Base-by-base conservation (phyloP, 1,140 invertebrate genomes). In the Protaetia brevitarsis region DNA sequence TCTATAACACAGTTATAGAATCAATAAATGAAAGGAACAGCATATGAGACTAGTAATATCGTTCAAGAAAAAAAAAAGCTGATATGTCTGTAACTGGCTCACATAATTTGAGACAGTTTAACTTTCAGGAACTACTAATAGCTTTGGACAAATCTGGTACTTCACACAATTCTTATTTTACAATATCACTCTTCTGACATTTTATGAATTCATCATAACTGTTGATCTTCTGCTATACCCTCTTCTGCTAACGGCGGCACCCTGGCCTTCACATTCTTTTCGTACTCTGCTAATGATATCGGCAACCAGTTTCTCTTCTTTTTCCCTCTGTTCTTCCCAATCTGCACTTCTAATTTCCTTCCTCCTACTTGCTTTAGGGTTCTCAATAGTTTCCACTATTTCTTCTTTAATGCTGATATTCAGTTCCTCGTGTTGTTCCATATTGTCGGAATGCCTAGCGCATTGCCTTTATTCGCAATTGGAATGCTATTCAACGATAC, bases 251-350 rank as follows among this genome's bases (percentile, higher is more conserved):
- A 88, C 84, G 13, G 83, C 82, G 51, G 85, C 83, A 2, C 88
- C 88, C 71, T 89, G 86, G 41, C 86, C 88, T 74, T 90, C 88
- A 72, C 88, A 90, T 74, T 90, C 88, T 56, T 84, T 81, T 68
- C 86, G 83, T n/a, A 90, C 88, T 66, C 87, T 82, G 69, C 88
- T 86, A 66, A 91, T 91, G 66, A 90, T 90, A 68, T 89, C 88
- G 0, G 87, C 85, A 3, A 90, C 88, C 27, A 90, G 76, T 72
- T 89, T 88, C 72, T 89, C 88, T 73, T 91, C 88, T 64, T 86
- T 85, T 63, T 87, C 83, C 64, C 88, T 78, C 65, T 88, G 86
- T 70, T 87, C 83, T 68, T 88, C 86, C 83, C 86, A 88, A 66
- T 88, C 87, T 11, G 82, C 78, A 63, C 82, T 78, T 73, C 74